Conservation (phyloP, 2,888 invertebrate species). For the Cordilura impudica region DNA sequence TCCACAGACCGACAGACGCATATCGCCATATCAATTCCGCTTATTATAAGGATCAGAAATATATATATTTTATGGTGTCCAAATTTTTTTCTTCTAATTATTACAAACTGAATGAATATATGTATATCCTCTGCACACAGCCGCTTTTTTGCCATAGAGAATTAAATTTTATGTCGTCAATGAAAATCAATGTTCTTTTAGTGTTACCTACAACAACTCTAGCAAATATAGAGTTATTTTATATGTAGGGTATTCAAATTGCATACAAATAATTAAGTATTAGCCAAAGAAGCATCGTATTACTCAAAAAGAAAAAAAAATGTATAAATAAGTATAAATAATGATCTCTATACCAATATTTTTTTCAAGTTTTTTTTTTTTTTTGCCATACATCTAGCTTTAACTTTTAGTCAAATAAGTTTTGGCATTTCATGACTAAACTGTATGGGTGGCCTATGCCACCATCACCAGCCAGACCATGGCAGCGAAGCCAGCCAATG, state of each 20-base stretch:
- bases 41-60: too few relatives aligned
- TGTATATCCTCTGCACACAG: too few relatives aligned
- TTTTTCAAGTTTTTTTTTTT: conserved; percentile 32
- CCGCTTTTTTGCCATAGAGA: too few relatives aligned
- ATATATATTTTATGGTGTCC: too few relatives aligned
- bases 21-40: too few relatives aligned
- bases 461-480: conserved; percentile 39
- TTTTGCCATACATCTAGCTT: conserved; percentile 19
- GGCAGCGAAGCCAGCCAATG: conserved; percentile 8
- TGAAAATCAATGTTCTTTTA: too few relatives aligned
- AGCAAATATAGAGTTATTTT: too few relatives aligned
- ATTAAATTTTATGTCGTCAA: too few relatives aligned
- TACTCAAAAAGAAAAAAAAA: neutral
- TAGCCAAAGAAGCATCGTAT: conserved; percentile 21
- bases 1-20: too few relatives aligned
- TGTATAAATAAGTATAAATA: neutral
- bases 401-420: conserved; percentile 51
- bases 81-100: too few relatives aligned
- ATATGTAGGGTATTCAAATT: neutral
- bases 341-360: conserved; percentile 5
- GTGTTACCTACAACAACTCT: too few relatives aligned
- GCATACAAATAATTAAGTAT: conserved; percentile 32
- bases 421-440: conserved; percentile 61
- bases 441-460: conserved; percentile 66
- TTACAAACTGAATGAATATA: too few relatives aligned